These are phyloP conservation scores for Anoplius nigerrimus DNA, from an alignment of 2,888 invertebrate species.

Conservation along the genomic window DNA sequence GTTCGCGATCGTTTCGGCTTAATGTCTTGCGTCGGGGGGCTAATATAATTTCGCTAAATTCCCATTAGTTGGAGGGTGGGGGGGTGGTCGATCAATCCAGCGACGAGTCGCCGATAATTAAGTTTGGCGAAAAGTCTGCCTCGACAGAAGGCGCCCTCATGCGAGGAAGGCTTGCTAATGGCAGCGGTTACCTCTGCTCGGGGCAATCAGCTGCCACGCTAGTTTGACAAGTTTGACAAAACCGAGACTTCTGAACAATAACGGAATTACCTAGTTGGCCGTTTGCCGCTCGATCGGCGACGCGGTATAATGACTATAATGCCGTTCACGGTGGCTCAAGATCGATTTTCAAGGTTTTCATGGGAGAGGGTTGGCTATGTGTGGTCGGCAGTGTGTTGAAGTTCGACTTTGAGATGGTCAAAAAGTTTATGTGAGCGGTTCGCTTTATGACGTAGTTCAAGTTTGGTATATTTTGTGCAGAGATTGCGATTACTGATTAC, in stretches of 20 bases:
- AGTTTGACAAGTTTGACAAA: conserved; percentile 46
- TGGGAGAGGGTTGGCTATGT: too few relatives aligned
- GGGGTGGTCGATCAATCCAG: conserved; percentile 54
- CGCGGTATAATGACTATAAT: conserved; percentile 21
- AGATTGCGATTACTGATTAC: too few relatives aligned
- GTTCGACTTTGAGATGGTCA: too few relatives aligned
- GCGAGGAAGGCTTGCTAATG: conserved; percentile 44
- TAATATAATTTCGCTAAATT: conserved; percentile 55
- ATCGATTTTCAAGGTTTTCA: conserved; percentile 23
- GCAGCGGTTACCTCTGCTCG: conserved; percentile 37
- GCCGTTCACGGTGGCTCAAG: not conserved
- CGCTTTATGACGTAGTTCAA: too few relatives aligned
- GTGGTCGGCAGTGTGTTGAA: too few relatives aligned
- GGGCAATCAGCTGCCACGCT: conserved; percentile 44
- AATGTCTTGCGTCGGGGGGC: conserved; percentile 38
- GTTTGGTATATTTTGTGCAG: too few relatives aligned
- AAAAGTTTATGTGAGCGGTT: too few relatives aligned
- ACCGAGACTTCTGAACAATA: conserved; percentile 49
- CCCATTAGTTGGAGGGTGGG: conserved; percentile 48
- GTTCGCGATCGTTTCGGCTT: not conserved
- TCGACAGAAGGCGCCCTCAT: conserved; percentile 32
- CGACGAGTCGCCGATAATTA: conserved; percentile 56
- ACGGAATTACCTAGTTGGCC: conserved; percentile 52
- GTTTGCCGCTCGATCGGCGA: conserved; percentile 31
- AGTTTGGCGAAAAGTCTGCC: conserved; percentile 59